Conservation (phyloP, 1,140 invertebrate species). For the Anagrus nilaparvatae region DNA sequence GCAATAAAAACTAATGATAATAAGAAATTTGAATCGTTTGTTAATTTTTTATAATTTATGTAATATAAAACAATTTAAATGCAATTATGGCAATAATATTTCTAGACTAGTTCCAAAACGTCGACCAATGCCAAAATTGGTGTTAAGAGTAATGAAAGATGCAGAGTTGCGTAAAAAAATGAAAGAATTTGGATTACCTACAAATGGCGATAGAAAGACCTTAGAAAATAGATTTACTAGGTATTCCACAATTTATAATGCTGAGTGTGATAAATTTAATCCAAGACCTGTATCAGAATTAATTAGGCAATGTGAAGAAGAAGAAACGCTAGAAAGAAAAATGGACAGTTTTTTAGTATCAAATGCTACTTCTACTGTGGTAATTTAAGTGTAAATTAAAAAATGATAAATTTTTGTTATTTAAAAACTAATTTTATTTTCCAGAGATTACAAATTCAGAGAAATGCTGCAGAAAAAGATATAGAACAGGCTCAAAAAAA, state of each 20-base stretch:
- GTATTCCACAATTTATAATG: conserved; percentile 41
- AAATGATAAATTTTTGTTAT: conserved; percentile 5
- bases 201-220: conserved; percentile 40
- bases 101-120: conserved; percentile 20
- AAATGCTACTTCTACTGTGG: background rate
- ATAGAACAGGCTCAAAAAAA: conserved; percentile 38
- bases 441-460: conserved; percentile 31
- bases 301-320: conserved; percentile 38
- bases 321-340: conserved; percentile 37
- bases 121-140: conserved; percentile 45
- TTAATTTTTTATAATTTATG: conserved; percentile 5
- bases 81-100: background rate
- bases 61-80: background rate
- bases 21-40: conserved; percentile 6
- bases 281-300: conserved; percentile 38
- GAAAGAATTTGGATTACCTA: conserved; percentile 42
- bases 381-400: too few species aligned
- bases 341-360: conserved; percentile 15
- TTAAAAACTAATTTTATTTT: conserved; percentile 13
- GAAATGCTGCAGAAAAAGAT: conserved; percentile 31
- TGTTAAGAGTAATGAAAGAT: conserved; percentile 47
- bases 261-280: conserved; percentile 41
- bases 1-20: conserved; percentile 11
- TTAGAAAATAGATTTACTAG: conserved; percentile 38
- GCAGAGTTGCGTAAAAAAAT: conserved; percentile 41